Percentiles rank a stretch among this genome's conserved stretches.
phyloP scores from a whole-genome alignment of 2,113 vertebrate species.

The Chaetops frenatus region DNA sequence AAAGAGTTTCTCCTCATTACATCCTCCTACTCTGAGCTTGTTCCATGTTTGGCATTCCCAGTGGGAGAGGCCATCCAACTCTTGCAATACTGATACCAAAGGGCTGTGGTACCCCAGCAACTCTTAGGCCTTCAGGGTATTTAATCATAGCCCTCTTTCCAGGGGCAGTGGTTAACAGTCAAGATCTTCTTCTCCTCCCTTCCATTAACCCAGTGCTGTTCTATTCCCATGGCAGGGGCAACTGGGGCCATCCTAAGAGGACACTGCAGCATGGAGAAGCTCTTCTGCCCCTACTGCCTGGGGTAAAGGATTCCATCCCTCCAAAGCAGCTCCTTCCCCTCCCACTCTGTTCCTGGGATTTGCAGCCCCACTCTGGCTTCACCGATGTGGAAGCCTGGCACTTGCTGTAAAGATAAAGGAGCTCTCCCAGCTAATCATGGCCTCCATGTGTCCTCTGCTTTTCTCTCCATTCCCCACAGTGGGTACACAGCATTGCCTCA shows the following conservation, averaged over 20 bases:
- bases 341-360: neutral
- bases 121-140: neutral
- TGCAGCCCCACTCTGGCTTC: neutral
- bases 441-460: neutral
- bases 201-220: neutral
- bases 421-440: neutral
- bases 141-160: neutral
- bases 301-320: neutral
- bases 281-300: neutral
- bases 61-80: neutral
- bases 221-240: neutral
- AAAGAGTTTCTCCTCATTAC: neutral
- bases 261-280: fast-evolving
- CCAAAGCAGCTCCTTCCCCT: neutral
- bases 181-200: neutral
- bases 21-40: neutral
- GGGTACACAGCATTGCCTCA: fast-evolving
- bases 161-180: neutral
- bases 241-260: neutral
- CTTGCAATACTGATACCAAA: neutral
- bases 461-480: fast-evolving
- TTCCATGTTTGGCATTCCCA: neutral
- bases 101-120: neutral
- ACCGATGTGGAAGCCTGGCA: neutral
- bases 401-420: neutral